Evolutionary conservation across 2,888 invertebrate species (phyloP).

Genomic region (Pseudoips prasinana): DNA sequence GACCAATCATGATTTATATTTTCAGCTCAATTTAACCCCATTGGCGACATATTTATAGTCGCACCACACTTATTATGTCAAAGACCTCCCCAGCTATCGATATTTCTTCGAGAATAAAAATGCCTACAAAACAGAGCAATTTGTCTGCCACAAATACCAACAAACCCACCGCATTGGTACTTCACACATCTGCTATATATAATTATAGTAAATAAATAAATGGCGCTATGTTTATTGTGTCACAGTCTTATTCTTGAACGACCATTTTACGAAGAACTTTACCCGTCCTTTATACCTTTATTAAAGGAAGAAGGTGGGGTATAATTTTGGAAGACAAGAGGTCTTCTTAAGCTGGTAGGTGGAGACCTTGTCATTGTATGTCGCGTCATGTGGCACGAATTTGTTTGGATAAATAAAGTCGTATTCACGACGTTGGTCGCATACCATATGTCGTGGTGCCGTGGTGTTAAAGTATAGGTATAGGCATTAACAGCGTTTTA

Average conservation of each 20-base stretch:
- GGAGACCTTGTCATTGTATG: conserved; percentile 69
- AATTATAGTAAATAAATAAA: conserved; percentile 72
- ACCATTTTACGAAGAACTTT: conserved; percentile 37
- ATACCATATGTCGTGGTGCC: conserved; percentile 56
- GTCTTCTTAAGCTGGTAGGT: conserved; percentile 38
- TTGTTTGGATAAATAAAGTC: conserved; percentile 74
- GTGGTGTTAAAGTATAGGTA: conserved; percentile 18
- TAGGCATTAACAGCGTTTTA: conserved; percentile 18
- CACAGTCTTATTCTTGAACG: conserved; percentile 53
- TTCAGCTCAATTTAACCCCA: no score
- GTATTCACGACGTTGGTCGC: conserved; percentile 48
- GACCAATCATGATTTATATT: no score
- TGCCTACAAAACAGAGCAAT: conserved; percentile 2
- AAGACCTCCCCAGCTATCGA: no score
- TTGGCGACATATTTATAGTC: no score
- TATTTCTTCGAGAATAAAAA: no score
- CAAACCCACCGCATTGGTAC: conserved; percentile 29
- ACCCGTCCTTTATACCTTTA: conserved; percentile 5
- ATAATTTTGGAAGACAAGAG: conserved; percentile 9
- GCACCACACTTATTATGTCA: no score
- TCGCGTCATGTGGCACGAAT: conserved; percentile 73
- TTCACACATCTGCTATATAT: conserved; percentile 67
- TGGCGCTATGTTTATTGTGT: conserved; percentile 69
- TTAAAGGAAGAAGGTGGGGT: conserved; percentile 1
- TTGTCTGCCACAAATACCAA: conserved; percentile 21